These are phyloP conservation scores for Amblyopsis rosae DNA, from an alignment of 2,113 vertebrate species.

Conservation along the genomic window DNA sequence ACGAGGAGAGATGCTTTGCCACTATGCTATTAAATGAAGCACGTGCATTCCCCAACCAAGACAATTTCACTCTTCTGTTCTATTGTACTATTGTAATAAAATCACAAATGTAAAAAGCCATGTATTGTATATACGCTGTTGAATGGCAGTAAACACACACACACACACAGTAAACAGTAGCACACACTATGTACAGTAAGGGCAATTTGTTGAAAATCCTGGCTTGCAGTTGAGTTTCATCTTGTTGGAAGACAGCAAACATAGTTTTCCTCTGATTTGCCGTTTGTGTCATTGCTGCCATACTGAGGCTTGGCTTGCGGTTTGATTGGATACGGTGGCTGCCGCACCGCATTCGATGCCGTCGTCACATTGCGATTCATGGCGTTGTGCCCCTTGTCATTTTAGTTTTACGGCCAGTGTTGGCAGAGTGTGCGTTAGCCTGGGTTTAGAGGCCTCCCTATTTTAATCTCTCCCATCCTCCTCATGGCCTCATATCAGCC, in stretches of 20 bases:
- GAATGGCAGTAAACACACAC: too few relatives aligned
- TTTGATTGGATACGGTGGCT: slow-evolving; percentile 51
- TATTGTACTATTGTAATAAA: too few relatives aligned
- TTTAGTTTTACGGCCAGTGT: slow-evolving; percentile 62
- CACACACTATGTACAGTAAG: too few relatives aligned
- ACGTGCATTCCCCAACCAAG: background rate
- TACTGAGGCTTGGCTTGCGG: slow-evolving; percentile 37
- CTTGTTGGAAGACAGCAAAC: background rate
- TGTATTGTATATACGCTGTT: too few relatives aligned
- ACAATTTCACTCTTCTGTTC: too few relatives aligned
- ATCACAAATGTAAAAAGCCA: too few relatives aligned
- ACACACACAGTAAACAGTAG: too few relatives aligned
- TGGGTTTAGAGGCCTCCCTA: slow-evolving; percentile 37
- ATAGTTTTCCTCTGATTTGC: slow-evolving; percentile 12
- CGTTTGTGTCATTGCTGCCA: slow-evolving; percentile 7
- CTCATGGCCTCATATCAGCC: slow-evolving; percentile 47
- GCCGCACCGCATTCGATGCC: slow-evolving; percentile 39
- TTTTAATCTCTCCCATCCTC: slow-evolving; percentile 35
- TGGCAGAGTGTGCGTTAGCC: slow-evolving; percentile 56
- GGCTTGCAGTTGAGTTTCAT: too few relatives aligned
- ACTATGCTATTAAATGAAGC: background rate
- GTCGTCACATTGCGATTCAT: slow-evolving; percentile 63
- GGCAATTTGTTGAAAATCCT: too few relatives aligned
- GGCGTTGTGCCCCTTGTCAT: slow-evolving; percentile 61
- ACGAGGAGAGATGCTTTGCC: background rate